Conservation (phyloP, 2,113 vertebrate species). For the Cryptotis parvus region DNA sequence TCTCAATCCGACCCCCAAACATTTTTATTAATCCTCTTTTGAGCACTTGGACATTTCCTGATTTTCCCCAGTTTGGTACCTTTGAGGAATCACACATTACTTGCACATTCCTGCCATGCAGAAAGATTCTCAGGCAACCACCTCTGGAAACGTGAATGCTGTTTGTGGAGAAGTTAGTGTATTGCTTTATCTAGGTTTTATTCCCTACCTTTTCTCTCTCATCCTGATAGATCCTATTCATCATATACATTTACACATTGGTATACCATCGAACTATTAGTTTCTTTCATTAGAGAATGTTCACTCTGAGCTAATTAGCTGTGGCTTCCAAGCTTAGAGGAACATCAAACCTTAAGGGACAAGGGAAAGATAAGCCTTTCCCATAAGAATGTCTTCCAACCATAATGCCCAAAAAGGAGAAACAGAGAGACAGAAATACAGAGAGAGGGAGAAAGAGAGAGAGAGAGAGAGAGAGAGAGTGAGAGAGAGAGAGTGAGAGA, state of each 20-base stretch:
- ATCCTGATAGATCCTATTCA: not conserved
- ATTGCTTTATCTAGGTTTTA: not conserved
- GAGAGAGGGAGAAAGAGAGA: not conserved
- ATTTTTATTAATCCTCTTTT: conserved; percentile 5
- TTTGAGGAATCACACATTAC: not conserved
- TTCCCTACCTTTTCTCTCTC: not conserved
- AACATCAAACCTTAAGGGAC: not conserved
- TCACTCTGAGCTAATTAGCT: not conserved
- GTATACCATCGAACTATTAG: not conserved
- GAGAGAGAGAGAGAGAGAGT: not conserved
- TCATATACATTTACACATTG: not conserved
- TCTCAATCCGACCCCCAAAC: too few relatives aligned
- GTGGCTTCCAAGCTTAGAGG: not conserved
- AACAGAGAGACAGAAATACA: not conserved
- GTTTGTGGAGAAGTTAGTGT: conserved; percentile 16
- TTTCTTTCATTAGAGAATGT: not conserved
- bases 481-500: not conserved
- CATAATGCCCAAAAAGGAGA: not conserved
- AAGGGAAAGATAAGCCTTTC: not conserved
- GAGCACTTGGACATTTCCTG: not conserved
- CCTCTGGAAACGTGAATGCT: not conserved
- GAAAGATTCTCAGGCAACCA: not conserved
- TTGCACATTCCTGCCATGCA: not conserved
- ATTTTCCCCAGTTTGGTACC: not conserved
- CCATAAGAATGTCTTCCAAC: not conserved